Evolutionary conservation across 2,113 vertebrate species (phyloP), one percentile per base, ranked within the genome.

Genomic region (Periophthalmodon schlosseri): DNA sequence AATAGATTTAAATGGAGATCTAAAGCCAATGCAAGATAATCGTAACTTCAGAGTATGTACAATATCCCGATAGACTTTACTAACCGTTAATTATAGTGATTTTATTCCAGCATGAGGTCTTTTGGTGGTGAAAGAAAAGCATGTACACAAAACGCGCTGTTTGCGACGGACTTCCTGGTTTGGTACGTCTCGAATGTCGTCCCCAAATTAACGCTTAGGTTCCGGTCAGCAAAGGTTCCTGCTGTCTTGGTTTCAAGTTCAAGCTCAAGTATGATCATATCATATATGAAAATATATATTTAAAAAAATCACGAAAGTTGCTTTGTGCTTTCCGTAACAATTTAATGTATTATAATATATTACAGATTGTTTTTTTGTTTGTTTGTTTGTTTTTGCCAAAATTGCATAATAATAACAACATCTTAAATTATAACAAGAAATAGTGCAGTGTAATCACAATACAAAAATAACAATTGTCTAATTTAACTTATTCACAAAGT

Each of bases 81-180:
- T 16, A 61, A 91, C 84, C 84, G 83, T 84, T 75, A 15, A 11
- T 34, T 44, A n/a, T 39, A 0, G 0, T 39, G 33, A 39, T 9
- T 68, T 61, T 73, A 65, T 71, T 75, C 70, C 64, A 73, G 21
- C 77, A 86, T 79, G 5, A 57, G 57, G 23, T 10, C 60, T 1
- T 18, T 16, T 34, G 36, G 11, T 10, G 11, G 7, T 36, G 2
- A 20, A 72, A 4, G 5, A 23, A 5, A 73, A 11, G 56, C 85
- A 86, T 82, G 85, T 81, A 85, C 86, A 87, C 83, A 84, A 77
- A 84, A 91, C 93, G 88, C 79, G 79, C 46, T 75, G 67, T 0
- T 8, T n/a, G 72, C 88, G 88, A 86, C 63, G 0, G 4, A 85
- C 81, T 93, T 92, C 92, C 92, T 71, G 79, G 39, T 72, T 70